Evolutionary conservation across 92 coral and sea anemone species (phyloP).

Genomic region (Blastomussa wellsi): DNA sequence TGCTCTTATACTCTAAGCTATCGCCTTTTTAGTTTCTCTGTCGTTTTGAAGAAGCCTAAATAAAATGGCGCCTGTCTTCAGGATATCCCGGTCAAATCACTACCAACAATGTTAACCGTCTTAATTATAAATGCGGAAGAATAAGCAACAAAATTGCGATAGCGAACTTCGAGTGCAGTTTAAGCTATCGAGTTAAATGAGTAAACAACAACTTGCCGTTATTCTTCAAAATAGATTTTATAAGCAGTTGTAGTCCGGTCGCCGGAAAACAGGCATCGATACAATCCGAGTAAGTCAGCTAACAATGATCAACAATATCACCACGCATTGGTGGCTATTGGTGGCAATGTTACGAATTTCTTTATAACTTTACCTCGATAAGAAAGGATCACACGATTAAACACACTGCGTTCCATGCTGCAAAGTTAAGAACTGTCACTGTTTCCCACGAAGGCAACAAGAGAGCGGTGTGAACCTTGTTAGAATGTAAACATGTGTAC

Average conservation of each 20-base stretch:
- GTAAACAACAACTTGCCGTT: not conserved
- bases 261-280: not conserved
- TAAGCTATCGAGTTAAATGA: not conserved
- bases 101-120: not conserved
- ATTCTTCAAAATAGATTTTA: not conserved
- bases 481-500: not conserved
- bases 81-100: not conserved
- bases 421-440: not conserved
- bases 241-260: not conserved
- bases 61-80: not conserved
- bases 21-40: not conserved
- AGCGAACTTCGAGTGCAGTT: not conserved
- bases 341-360: not conserved
- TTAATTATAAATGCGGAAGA: slow-evolving; percentile 7
- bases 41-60: not conserved
- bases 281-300: not conserved
- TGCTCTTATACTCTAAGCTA: not conserved
- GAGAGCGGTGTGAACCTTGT: not conserved
- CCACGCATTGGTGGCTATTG: not conserved
- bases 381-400: not conserved
- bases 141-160: not conserved
- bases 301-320: not conserved
- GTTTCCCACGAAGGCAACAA: not conserved
- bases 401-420: not conserved
- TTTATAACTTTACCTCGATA: not conserved